These are phyloP conservation scores for Coleophora deauratella DNA, from an alignment of 2,888 invertebrate species.

Conservation along the genomic window DNA sequence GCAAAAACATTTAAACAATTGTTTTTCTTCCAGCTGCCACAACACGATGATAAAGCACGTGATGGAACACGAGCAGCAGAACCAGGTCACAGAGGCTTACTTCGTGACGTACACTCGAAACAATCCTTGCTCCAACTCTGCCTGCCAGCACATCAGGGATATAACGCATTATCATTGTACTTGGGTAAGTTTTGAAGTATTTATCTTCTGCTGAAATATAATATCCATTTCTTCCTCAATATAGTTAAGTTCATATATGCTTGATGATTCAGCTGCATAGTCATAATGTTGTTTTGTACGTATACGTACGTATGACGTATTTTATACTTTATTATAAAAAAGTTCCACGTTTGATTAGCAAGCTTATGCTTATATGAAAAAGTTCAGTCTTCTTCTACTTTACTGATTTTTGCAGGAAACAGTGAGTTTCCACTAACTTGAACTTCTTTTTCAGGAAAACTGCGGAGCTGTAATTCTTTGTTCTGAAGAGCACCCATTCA, in stretches of 20 bases:
- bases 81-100: constrained; percentile 86
- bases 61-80: constrained; percentile 91
- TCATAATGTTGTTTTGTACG: too few species aligned
- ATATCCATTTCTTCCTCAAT: not conserved
- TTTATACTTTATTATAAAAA: too few species aligned
- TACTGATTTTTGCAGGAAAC: not conserved
- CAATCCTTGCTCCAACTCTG: constrained; percentile 77
- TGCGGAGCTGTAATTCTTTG: constrained; percentile 85
- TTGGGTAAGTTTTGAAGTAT: constrained; percentile 75
- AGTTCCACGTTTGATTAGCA: too few species aligned
- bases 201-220: not conserved
- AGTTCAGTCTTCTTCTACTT: not conserved
- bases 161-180: constrained; percentile 93
- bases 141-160: constrained; percentile 82
- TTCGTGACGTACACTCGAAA: constrained; percentile 79
- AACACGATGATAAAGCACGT: constrained; percentile 89
- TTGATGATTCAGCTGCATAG: too few species aligned
- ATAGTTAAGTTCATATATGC: too few species aligned
- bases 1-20: too few species aligned
- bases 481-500: constrained; percentile 83
- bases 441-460: constrained; percentile 80
- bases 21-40: constrained; percentile 60
- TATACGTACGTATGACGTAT: too few species aligned
- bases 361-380: not conserved
- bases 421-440: not conserved